Base-by-base conservation (phyloP, 2,888 invertebrate genomes). In the Phanerotoma sp. region DNA sequence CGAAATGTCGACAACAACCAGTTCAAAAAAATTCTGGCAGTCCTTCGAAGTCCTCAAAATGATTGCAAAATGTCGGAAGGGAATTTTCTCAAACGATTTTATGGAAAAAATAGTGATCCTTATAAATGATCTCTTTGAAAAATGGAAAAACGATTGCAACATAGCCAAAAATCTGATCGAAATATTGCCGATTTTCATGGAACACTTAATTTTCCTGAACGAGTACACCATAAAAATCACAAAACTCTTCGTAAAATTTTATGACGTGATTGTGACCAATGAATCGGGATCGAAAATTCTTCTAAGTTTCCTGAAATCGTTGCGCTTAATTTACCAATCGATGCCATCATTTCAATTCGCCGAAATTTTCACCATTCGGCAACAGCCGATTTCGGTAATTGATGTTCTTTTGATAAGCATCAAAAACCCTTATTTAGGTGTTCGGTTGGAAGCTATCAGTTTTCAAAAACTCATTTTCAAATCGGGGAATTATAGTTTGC, bases 201-300 rank as follows among this genome's bases (percentile, higher is more conserved):
- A 46, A 44, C 56, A 47, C 33, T 10, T 40, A 10, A 13, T 40
- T 1, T 28, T 9, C 15, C 9, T 30, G 9, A 13, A 11, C n/a
- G 30, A 16, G 15, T 18, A 25, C n/a, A 21, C 5, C 13, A 25
- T 25, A 9, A 38, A 25, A 6, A 28, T 49, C 15, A 9, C 20
- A 28, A n/a, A 30, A 13, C n/a, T 40, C 6, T n/a, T 49, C 15
- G 11, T 25, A 10, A 16, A 20, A 11, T 20, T 16, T 15, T 55
- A 65, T 18, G 35, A 62, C 33, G 22, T 55, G 5, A 54, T 66
- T 45, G 15, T 51, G 7, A 38, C 56, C 11, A 50, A 57, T 6
- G 51, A 47, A 9, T 80, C 77, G 61, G 80, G 81, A 7, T 74
- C 78, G 3, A 48, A 69, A 13, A 70, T 78, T 18, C 65, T 74